Evolutionary conservation across 2,797 vertebrate species (phyloP).

Genomic region (Thunnus albacares): DNA sequence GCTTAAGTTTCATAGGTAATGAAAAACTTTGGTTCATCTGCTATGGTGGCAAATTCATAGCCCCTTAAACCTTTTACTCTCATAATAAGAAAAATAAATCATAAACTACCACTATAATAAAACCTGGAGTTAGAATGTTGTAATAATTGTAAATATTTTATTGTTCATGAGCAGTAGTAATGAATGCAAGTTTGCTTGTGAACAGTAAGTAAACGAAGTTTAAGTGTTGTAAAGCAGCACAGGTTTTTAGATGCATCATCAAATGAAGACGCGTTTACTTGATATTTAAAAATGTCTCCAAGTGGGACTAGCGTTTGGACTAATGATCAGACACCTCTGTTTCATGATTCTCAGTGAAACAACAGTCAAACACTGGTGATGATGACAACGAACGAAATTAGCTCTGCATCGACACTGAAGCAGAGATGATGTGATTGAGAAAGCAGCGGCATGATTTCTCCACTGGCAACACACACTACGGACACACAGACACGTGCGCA

Average conservation of each 20-base stretch:
- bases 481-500: conserved; percentile 19
- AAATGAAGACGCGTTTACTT: background rate
- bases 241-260: too few relatives aligned
- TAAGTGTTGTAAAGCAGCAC: too few relatives aligned
- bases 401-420: conserved; percentile 1
- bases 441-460: conserved; percentile 38
- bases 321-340: background rate
- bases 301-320: background rate
- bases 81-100: too few relatives aligned
- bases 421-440: conserved; percentile 16
- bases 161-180: background rate
- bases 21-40: too few relatives aligned
- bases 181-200: too few relatives aligned
- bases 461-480: conserved; percentile 20
- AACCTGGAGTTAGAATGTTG: too few relatives aligned
- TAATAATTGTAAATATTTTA: background rate
- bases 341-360: conserved; percentile 29
- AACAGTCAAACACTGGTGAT: conserved; percentile 3
- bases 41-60: too few relatives aligned
- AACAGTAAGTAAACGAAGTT: too few relatives aligned
- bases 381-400: conserved; percentile 15
- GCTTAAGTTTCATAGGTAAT: too few relatives aligned
- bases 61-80: too few relatives aligned
- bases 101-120: too few relatives aligned
- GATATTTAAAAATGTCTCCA: background rate